Evolutionary conservation across 2,888 invertebrate species (phyloP).

Genomic region (Watsonalla cultraria): DNA sequence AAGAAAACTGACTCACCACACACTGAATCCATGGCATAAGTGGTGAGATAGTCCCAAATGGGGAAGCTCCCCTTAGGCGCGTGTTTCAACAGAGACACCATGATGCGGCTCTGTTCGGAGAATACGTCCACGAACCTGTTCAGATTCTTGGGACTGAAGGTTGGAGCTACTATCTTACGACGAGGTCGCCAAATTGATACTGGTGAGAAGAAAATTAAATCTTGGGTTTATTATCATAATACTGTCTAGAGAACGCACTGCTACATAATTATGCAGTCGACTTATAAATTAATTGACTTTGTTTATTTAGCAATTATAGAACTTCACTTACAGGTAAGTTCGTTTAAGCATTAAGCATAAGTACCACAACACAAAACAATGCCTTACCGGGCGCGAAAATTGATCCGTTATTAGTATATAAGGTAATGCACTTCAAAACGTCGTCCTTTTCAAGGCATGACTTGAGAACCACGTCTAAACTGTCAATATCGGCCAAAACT

Average conservation of each 20-base stretch:
- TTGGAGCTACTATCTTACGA: constrained; percentile 42
- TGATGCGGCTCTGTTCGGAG: constrained; percentile 25
- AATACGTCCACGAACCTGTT: constrained; percentile 35
- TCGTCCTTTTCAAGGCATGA: constrained; percentile 39
- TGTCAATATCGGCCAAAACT: constrained; percentile 36
- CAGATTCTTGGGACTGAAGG: constrained; percentile 36
- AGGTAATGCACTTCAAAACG: constrained; percentile 14
- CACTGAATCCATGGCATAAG: constrained; percentile 43
- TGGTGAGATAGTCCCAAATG: constrained; percentile 37
- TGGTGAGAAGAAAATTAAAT: constrained; percentile 4
- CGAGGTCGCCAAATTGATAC: constrained; percentile 38
- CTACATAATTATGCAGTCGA: too few species aligned
- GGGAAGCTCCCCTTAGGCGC: constrained; percentile 30
- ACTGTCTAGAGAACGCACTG: too few species aligned
- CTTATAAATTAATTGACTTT: too few species aligned
- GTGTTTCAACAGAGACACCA: constrained; percentile 19
- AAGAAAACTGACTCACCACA: constrained; percentile 27
- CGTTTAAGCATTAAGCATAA: too few species aligned
- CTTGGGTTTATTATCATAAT: too few species aligned
- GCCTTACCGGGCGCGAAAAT: constrained; percentile 37
- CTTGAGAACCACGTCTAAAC: too few species aligned
- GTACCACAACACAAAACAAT: too few species aligned
- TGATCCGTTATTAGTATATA: constrained; percentile 23
- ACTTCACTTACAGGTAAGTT: too few species aligned
- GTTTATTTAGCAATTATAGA: too few species aligned